These are phyloP conservation scores for Biston betularia DNA, from an alignment of 2,888 invertebrate genomes.

Conservation along the genomic window DNA sequence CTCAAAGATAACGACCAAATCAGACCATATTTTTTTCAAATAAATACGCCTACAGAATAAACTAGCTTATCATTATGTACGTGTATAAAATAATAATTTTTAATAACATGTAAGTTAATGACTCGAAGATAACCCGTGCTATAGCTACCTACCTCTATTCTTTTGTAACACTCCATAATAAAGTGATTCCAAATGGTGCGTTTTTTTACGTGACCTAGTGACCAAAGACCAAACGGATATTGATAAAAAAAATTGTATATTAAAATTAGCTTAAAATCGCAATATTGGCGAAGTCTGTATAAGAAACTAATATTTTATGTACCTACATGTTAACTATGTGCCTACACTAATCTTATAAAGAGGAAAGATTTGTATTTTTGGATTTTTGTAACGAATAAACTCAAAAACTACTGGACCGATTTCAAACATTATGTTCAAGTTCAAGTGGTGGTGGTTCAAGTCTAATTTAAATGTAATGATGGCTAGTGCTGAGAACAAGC, in stretches of 20 bases:
- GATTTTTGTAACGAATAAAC: no score
- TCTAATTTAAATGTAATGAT: no score
- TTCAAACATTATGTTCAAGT: no score
- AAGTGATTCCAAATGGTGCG: slow-evolving; percentile 14
- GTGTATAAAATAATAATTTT: background rate
- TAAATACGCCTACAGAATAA: background rate
- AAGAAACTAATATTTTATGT: no score
- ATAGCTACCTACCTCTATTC: background rate
- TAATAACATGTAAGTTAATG: slow-evolving; percentile 8
- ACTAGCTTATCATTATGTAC: background rate
- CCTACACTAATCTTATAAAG: no score
- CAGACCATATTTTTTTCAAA: slow-evolving; percentile 7
- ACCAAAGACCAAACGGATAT: background rate
- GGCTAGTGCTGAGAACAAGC: no score
- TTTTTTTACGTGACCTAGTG: slow-evolving; percentile 4
- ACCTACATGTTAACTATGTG: no score
- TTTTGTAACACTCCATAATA: background rate
- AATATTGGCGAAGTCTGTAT: background rate
- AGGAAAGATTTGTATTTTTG: no score
- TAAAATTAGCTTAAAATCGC: background rate
- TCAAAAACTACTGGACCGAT: no score
- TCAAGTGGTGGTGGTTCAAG: no score
- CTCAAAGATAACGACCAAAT: background rate
- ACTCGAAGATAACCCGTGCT: slow-evolving; percentile 42
- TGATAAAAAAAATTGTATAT: background rate